Percentiles rank a stretch among this genome's conserved stretches.
Evolutionary conservation across 92 coral and sea anemone genomes (phyloP).

Genomic region (Galaxea fascicularis): DNA sequence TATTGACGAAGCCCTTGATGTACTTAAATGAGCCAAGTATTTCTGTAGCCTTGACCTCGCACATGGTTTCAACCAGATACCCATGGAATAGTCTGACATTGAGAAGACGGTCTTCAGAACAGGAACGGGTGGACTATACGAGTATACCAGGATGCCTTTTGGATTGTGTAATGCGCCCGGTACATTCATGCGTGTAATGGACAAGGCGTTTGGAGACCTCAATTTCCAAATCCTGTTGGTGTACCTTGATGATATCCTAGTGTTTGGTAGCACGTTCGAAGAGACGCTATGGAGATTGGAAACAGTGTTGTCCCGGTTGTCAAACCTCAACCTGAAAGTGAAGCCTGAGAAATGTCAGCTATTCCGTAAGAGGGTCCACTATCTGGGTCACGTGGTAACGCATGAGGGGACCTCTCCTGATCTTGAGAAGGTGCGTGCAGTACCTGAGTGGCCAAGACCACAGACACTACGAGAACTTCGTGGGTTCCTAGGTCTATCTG

Average conservation of each 20-base stretch:
- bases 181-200: constrained; percentile 77
- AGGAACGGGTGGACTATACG: constrained; percentile 58
- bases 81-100: constrained; percentile 46
- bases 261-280: constrained; percentile 64
- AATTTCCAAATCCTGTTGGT: constrained; percentile 67
- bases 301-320: constrained; percentile 56
- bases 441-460: constrained; percentile 69
- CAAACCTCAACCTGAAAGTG: constrained; percentile 56
- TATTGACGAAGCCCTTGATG: constrained; percentile 66
- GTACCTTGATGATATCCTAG: constrained; percentile 72
- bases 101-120: constrained; percentile 63
- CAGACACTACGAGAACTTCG: constrained; percentile 68
- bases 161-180: constrained; percentile 64
- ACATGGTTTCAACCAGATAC: constrained; percentile 69
- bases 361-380: constrained; percentile 46
- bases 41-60: constrained; percentile 70
- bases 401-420: constrained; percentile 46
- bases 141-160: constrained; percentile 58
- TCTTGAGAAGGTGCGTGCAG: constrained; percentile 66
- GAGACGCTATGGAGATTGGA: constrained; percentile 67
- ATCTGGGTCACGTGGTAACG: constrained; percentile 61
- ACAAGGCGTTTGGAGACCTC: constrained; percentile 77
- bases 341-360: constrained; percentile 64
- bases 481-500: constrained; percentile 56
- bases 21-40: constrained; percentile 60